Percentiles rank a stretch among this genome's conserved stretches.
Conservation (phyloP, 1,140 invertebrate genomes). For the Aphis gossypii region DNA sequence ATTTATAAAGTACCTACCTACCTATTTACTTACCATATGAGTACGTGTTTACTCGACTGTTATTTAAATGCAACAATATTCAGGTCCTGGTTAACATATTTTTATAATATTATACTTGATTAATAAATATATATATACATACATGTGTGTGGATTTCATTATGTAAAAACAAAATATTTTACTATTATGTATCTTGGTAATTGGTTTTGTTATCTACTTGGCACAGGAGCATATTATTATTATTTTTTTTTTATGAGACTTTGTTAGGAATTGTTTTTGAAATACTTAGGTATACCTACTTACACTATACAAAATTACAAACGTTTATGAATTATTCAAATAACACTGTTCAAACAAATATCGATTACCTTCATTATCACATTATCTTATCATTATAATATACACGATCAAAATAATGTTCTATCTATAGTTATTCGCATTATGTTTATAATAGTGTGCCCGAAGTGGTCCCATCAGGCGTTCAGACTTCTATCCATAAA, state of each 20-base stretch:
- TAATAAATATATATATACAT: not conserved
- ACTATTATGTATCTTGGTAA: not conserved
- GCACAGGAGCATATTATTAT: not conserved
- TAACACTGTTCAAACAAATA: not conserved
- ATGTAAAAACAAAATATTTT: not conserved
- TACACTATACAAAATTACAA: not conserved
- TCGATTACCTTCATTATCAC: not conserved
- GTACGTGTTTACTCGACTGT: not conserved
- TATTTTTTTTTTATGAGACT: not conserved
- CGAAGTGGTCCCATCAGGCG: not conserved
- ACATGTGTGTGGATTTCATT: not conserved
- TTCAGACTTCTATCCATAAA: not conserved
- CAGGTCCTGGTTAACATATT: not conserved
- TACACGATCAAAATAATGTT: not conserved
- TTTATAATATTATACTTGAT: not conserved
- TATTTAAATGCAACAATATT: not conserved
- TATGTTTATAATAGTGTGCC: not conserved
- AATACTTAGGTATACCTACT: not conserved
- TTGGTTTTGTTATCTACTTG: slow-evolving; percentile 25
- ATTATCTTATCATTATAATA: not conserved
- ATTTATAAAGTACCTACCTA: not conserved
- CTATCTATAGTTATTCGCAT: not conserved
- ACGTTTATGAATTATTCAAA: slow-evolving; percentile 1
- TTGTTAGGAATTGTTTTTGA: not conserved
- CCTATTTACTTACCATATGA: not conserved